Percentiles rank a stretch among this genome's conserved stretches.
phyloP scores from a whole-genome alignment of 2,888 invertebrate species.

The Synergus itoensis region DNA sequence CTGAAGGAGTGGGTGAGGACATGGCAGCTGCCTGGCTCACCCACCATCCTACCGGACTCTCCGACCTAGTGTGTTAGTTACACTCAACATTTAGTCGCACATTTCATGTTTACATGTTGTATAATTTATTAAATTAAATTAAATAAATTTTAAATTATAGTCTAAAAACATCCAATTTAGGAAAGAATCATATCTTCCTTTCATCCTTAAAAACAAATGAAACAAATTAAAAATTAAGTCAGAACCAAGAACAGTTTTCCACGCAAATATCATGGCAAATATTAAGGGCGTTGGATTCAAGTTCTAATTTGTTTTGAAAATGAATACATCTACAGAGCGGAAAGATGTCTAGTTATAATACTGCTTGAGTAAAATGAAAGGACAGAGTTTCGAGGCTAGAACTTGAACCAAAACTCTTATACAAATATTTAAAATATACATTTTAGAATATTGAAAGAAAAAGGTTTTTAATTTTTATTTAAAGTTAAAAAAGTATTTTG shows the following conservation, averaged over 20 bases:
- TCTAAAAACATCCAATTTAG: conserved; percentile 2
- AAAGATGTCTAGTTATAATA: no score
- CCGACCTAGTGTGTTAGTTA: conserved; percentile 75
- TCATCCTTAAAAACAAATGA: conserved; percentile 21
- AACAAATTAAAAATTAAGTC: background rate
- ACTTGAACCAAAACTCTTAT: background rate
- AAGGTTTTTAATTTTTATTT: no score
- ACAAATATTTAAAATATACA: background rate
- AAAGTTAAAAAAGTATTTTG: background rate
- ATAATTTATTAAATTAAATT: conserved; percentile 21
- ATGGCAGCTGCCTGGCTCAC: conserved; percentile 77
- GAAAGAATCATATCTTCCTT: conserved; percentile 6
- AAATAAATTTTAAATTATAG: conserved; percentile 25
- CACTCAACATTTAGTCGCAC: conserved; percentile 59
- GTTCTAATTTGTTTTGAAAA: no score
- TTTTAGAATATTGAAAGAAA: background rate
- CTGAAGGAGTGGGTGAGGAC: conserved; percentile 76
- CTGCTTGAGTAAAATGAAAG: no score
- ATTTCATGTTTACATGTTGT: conserved; percentile 21
- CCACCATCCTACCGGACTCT: conserved; percentile 76
- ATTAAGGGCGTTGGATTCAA: background rate
- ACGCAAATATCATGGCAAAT: background rate
- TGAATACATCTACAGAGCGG: no score
- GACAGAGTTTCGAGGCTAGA: no score
- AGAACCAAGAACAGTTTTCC: background rate